Conservation (phyloP, 1,140 invertebrate genomes). For the Episyrphus balteatus region DNA sequence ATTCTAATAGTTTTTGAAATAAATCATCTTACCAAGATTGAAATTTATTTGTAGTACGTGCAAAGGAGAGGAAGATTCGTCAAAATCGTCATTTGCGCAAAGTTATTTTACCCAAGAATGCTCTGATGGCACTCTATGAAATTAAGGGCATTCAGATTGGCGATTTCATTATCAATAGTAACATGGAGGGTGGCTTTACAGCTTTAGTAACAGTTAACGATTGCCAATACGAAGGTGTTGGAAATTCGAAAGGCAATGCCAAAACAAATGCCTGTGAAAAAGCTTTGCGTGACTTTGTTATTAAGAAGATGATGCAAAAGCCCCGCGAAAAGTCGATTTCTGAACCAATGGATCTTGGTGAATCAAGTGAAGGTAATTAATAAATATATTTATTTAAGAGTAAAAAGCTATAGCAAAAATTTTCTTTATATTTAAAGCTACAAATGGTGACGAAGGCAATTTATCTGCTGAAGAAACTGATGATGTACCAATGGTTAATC, state of each 20-base stretch:
- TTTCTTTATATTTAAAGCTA: constrained; percentile 10
- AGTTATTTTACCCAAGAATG: constrained; percentile 67
- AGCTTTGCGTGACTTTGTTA: constrained; percentile 55
- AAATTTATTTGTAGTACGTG: constrained; percentile 15
- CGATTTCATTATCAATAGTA: constrained; percentile 29
- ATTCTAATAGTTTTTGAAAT: not conserved
- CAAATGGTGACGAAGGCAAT: constrained; percentile 7
- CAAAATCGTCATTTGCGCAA: constrained; percentile 56
- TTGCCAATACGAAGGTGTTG: constrained; percentile 29
- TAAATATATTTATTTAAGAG: not conserved
- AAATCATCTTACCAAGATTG: not conserved
- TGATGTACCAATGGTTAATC: constrained; percentile 61
- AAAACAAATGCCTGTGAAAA: constrained; percentile 60
- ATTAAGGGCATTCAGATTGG: constrained; percentile 44
- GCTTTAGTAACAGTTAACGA: constrained; percentile 30
- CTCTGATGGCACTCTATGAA: constrained; percentile 78
- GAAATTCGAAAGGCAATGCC: constrained; percentile 41
- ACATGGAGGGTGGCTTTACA: constrained; percentile 26
- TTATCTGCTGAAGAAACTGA: constrained; percentile 23
- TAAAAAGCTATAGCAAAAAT: not conserved
- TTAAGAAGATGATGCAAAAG: constrained; percentile 51
- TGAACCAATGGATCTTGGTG: constrained; percentile 13
- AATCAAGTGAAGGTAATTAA: constrained; percentile 6
- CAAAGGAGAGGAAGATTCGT: constrained; percentile 47
- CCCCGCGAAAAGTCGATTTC: constrained; percentile 1